Evolutionary conservation across 2,113 vertebrate species (phyloP).

Genomic region (Saguinus imperator): DNA sequence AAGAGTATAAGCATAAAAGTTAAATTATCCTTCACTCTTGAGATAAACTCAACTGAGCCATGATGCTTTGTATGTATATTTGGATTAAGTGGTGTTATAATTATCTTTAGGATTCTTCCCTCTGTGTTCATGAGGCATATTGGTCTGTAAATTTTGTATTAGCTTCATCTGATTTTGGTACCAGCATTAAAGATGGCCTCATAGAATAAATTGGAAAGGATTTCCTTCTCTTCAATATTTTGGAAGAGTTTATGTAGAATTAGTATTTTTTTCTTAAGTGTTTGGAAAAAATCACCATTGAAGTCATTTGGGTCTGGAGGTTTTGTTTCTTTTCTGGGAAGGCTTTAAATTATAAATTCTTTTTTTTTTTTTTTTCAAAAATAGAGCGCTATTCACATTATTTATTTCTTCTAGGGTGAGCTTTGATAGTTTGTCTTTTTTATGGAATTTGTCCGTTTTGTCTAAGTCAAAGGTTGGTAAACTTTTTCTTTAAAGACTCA

Average conservation of each 20-base stretch:
- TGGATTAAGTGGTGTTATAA: neutral
- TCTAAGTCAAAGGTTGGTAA: neutral
- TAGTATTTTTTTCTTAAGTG: neutral
- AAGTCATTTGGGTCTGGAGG: neutral
- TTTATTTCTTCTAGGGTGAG: neutral
- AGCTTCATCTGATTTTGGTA: neutral
- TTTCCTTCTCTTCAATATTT: neutral
- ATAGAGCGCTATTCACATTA: neutral
- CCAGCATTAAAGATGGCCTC: neutral
- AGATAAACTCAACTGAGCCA: neutral
- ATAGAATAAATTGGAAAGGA: neutral
- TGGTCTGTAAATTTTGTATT: neutral
- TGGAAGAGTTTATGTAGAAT: neutral
- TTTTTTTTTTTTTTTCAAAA: neutral
- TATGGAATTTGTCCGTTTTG: neutral
- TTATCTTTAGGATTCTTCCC: neutral
- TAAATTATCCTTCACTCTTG: neutral
- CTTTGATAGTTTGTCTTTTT: neutral
- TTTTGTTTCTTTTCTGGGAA: neutral
- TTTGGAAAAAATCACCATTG: neutral
- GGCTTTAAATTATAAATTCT: neutral
- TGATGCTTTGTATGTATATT: neutral
- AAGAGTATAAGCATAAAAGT: too few relatives aligned
- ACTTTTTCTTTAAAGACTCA: neutral
- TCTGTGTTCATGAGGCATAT: neutral